Conservation (phyloP, 2,797 vertebrate species). For the Spinibarbus caldwelli region DNA sequence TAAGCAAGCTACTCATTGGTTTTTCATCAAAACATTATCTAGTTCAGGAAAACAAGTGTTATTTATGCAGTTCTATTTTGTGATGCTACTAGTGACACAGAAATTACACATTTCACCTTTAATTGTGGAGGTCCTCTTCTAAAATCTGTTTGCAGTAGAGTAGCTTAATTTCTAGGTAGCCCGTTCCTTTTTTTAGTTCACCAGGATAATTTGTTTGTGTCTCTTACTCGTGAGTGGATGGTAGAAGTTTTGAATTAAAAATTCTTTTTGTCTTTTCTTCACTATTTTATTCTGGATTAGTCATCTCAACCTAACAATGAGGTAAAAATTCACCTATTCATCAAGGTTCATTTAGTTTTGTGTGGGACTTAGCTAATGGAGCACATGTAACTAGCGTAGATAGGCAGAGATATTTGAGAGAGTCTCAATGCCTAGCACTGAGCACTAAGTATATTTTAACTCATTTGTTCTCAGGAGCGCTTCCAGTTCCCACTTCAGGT, state of each 20-base stretch:
- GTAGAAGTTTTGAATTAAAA: constrained; percentile 37
- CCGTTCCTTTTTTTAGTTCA: background rate
- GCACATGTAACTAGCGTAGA: background rate
- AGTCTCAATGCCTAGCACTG: background rate
- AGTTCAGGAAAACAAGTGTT: background rate
- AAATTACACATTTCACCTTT: background rate
- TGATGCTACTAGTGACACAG: background rate
- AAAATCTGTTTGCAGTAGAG: constrained; percentile 4
- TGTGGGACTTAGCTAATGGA: constrained; percentile 14
- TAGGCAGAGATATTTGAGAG: background rate
- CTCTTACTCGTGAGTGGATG: background rate
- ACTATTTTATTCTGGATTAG: constrained; percentile 52
- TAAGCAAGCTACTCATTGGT: background rate
- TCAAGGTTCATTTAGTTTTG: constrained; percentile 26
- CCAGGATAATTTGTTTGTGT: background rate
- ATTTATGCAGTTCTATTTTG: background rate
- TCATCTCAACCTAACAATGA: constrained; percentile 49
- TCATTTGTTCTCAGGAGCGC: constrained; percentile 82
- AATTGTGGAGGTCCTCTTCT: background rate
- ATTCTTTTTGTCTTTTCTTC: constrained; percentile 46
- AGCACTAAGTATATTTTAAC: background rate
- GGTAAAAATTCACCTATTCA: constrained; percentile 37
- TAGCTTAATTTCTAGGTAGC: background rate
- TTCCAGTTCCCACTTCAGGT: constrained; percentile 96
- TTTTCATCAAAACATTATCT: background rate